These are phyloP conservation scores for Cryptus armator DNA, from an alignment of 2,888 invertebrate genomes.

Conservation along the genomic window DNA sequence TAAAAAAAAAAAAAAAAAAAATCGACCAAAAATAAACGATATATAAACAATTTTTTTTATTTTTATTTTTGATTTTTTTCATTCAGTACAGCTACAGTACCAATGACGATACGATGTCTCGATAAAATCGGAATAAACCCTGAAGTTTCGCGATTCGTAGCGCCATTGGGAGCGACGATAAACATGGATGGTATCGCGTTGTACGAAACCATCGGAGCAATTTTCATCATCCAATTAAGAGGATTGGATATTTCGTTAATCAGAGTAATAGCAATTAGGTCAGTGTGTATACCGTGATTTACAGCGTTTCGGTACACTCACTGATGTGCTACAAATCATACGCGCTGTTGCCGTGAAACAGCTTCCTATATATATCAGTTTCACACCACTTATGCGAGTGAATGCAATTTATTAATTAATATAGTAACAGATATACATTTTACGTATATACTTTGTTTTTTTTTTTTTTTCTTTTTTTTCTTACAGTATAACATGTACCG, in stretches of 20 bases:
- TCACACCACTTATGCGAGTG: too few species aligned
- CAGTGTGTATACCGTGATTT: conserved; percentile 72
- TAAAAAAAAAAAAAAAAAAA: background rate
- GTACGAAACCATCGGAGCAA: conserved; percentile 98
- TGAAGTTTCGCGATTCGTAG: conserved; percentile 96
- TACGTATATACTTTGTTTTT: background rate
- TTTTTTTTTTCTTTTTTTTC: background rate
- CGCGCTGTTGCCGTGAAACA: too few species aligned
- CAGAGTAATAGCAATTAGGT: conserved; percentile 97
- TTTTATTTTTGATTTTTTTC: conserved; percentile 42
- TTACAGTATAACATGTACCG: conserved; percentile 96
- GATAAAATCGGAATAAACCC: conserved; percentile 97
- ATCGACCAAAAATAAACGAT: too few species aligned
- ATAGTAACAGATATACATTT: background rate
- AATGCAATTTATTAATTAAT: too few species aligned
- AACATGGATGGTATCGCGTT: conserved; percentile 99
- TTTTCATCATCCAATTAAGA: conserved; percentile 98
- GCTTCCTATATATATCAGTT: too few species aligned
- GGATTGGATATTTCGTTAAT: conserved; percentile 93
- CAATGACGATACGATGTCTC: conserved; percentile 96
- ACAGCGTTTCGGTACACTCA: background rate
- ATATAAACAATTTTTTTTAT: background rate
- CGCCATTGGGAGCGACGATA: conserved; percentile 98
- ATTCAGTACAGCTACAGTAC: conserved; percentile 95
- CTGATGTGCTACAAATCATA: background rate